Evolutionary conservation across 2,797 vertebrate genomes (phyloP), one percentile per base, ranked within the genome.

Genomic region (Nannoperca obscura): DNA sequence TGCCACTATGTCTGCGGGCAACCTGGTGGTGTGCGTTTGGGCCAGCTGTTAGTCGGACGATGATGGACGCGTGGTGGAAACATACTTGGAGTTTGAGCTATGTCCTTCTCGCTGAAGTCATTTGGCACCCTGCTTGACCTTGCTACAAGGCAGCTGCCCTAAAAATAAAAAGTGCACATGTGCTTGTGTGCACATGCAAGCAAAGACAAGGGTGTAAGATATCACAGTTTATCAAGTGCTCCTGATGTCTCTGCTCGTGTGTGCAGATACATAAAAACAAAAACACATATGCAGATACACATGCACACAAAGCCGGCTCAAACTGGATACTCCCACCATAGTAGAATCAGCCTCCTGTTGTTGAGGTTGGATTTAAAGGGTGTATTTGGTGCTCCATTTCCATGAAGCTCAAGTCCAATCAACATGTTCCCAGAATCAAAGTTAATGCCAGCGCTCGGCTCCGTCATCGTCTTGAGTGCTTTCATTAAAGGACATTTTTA

Each of bases 61-160:
- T 94, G 93, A 95, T 86, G 88, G 91, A 94, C 85, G 75, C 64
- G 49, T 13, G 80, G 86, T 94, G 94, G 94, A 94, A 95, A 94
- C 88, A 94, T 93, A 94, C 92, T 93, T 94, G 92, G 91, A 92
- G 85, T 94, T 91, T 86, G 81, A 93, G 92, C 83, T 89, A 93
- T 94, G 94, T 94, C 92, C 93, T 94, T 95, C 89, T 60, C 85
- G 67, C 68, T 75, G 80, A 90, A 85, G 88, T 91, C 86, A 88
- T 94, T 77, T 94, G 85, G 88, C 88, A 90, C 84, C 84, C 81
- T 77, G 90, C 86, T 86, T 81, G 84, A 91, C 91, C 86, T 78
- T 49, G 38, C 50, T 61, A 17, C 60, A 88, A 81, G 83, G 83
- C 86, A 84, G 68, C 80, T 4, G 20, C 87, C 88, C 93, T 94